Evolutionary conservation across 2,797 vertebrate species (phyloP).

Genomic region (Synaphobranchus kaupii): DNA sequence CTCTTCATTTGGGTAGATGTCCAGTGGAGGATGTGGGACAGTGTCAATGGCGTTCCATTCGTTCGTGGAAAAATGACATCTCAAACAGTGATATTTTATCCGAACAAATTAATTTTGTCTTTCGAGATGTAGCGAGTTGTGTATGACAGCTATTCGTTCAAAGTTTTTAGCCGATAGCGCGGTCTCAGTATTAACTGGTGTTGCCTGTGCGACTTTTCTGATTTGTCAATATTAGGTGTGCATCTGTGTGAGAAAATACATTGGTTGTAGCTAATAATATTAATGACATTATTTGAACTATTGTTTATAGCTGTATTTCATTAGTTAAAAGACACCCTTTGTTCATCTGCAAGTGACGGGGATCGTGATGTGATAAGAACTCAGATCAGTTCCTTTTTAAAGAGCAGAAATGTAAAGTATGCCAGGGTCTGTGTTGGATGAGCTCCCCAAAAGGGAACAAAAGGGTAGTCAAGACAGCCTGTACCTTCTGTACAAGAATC

Average conservation of each 20-base stretch:
- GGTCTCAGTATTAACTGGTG: neutral
- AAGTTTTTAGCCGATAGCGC: neutral
- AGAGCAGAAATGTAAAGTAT: neutral
- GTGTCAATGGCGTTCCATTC: neutral
- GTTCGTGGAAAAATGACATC: neutral
- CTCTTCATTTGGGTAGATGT: neutral
- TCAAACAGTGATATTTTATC: neutral
- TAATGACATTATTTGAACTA: neutral
- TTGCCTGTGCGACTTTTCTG: neutral
- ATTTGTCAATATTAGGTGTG: neutral
- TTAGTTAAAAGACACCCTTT: neutral
- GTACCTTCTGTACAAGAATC: neutral
- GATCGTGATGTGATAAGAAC: neutral
- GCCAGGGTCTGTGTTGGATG: neutral
- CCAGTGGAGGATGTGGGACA: neutral
- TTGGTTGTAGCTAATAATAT: neutral
- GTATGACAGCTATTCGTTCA: neutral
- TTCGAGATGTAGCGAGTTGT: neutral
- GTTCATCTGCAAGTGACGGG: neutral
- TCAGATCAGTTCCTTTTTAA: neutral
- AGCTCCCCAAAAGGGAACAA: neutral
- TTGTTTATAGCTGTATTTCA: neutral
- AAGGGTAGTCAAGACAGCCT: neutral
- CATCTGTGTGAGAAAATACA: neutral
- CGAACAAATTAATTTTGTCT: neutral